Conservation (phyloP, 2,888 invertebrate species). For the Mactromeris polynyma region DNA sequence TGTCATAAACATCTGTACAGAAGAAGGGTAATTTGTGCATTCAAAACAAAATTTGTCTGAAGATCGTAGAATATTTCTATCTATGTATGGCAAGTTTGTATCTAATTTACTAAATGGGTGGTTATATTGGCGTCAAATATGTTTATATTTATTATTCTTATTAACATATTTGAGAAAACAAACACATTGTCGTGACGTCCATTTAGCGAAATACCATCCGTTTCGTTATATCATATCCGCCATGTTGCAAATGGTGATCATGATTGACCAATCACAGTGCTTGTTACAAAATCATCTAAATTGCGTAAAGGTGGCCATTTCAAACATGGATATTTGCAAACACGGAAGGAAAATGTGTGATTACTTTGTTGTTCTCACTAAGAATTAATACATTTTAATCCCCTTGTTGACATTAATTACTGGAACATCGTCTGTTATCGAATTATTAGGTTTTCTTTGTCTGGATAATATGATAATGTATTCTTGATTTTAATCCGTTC, state of each 20-base stretch:
- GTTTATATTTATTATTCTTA: no score
- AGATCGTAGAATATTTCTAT: no score
- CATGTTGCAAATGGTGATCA: background rate
- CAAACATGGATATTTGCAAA: conserved; percentile 48
- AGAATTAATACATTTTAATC: background rate
- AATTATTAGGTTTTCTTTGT: background rate
- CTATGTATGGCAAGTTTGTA: no score
- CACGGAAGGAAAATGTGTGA: background rate
- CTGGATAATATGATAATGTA: background rate
- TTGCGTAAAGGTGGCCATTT: conserved; percentile 61
- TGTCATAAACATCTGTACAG: no score
- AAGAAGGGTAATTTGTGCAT: no score
- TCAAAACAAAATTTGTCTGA: no score
- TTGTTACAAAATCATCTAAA: conserved; percentile 43
- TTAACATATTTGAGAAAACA: no score
- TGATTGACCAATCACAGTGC: conserved; percentile 55
- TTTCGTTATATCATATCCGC: conserved; percentile 1
- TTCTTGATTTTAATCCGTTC: background rate
- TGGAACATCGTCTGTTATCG: background rate
- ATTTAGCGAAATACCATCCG: background rate
- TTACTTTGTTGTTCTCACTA: background rate
- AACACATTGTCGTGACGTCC: no score
- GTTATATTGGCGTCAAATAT: no score
- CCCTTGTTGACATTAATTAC: background rate
- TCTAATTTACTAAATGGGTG: no score